phyloP scores from a whole-genome alignment of 2,113 vertebrate species.

The Acrocephalus kingi region DNA sequence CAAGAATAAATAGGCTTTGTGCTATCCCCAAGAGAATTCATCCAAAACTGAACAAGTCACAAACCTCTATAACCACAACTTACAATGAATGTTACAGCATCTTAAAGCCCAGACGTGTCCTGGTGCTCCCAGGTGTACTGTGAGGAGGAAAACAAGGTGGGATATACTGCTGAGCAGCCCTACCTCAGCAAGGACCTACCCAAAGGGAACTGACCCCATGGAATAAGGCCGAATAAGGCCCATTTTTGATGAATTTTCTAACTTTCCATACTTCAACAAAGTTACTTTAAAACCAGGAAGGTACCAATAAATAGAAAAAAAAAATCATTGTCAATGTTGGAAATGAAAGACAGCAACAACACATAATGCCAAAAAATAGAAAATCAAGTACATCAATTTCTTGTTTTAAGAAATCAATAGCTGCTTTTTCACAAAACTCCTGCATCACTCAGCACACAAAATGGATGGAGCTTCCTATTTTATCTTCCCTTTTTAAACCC shows the following conservation, averaged over 20 bases:
- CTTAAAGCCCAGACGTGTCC: not conserved
- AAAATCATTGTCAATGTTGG: not conserved
- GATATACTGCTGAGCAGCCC: not conserved
- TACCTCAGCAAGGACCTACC: not conserved
- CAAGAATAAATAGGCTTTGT: not conserved
- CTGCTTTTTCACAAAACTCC: not conserved
- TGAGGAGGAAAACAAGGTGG: not conserved
- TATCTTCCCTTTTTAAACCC: not conserved
- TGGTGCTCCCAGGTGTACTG: rapidly evolving
- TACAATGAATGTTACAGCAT: rapidly evolving
- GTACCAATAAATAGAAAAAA: not conserved
- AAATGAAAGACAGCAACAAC: not conserved
- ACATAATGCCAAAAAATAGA: rapidly evolving
- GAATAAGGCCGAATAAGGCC: not conserved
- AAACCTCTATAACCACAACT: not conserved
- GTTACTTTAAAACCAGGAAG: not conserved
- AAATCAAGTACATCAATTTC: not conserved
- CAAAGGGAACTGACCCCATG: rapidly evolving
- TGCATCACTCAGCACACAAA: not conserved
- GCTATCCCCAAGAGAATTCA: not conserved
- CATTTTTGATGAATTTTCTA: not conserved
- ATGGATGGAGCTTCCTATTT: not conserved
- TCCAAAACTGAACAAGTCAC: not conserved
- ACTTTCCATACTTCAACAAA: not conserved
- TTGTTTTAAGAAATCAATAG: not conserved